Evolutionary conservation across 1,140 invertebrate species (phyloP).

Genomic region (Fopius arisanus): DNA sequence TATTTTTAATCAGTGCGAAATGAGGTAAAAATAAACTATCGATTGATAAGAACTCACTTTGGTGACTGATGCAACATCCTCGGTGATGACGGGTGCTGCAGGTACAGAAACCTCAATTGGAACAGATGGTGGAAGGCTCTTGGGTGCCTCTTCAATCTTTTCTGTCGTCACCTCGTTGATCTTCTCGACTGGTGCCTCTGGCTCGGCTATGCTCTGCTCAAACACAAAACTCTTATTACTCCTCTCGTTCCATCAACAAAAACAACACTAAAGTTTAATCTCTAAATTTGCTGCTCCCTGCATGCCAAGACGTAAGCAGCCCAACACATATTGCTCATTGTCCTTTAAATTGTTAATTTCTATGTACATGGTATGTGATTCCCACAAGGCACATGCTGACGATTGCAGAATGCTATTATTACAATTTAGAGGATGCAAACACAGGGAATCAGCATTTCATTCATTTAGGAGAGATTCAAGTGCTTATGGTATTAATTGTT

Average conservation of each 20-base stretch:
- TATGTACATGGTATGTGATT: not conserved
- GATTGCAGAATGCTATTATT: not conserved
- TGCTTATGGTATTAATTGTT: too few relatives aligned
- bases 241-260: not conserved
- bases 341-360: not conserved
- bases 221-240: not conserved
- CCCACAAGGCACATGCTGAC: not conserved
- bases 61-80: conserved; percentile 61
- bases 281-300: not conserved
- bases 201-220: conserved; percentile 51
- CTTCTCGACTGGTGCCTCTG: conserved; percentile 51
- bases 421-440: conserved; percentile 1
- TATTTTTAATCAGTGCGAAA: not conserved
- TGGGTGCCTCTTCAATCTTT: conserved; percentile 48
- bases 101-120: conserved; percentile 47
- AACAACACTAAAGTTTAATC: not conserved
- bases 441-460: not conserved
- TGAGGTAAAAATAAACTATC: not conserved
- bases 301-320: not conserved
- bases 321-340: not conserved
- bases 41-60: conserved; percentile 46
- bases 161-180: conserved; percentile 50
- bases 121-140: conserved; percentile 51
- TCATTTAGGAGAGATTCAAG: not conserved
- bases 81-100: conserved; percentile 53